These are phyloP conservation scores for Setophaga petechia DNA, from an alignment of 2,113 vertebrate species.

Conservation along the genomic window DNA sequence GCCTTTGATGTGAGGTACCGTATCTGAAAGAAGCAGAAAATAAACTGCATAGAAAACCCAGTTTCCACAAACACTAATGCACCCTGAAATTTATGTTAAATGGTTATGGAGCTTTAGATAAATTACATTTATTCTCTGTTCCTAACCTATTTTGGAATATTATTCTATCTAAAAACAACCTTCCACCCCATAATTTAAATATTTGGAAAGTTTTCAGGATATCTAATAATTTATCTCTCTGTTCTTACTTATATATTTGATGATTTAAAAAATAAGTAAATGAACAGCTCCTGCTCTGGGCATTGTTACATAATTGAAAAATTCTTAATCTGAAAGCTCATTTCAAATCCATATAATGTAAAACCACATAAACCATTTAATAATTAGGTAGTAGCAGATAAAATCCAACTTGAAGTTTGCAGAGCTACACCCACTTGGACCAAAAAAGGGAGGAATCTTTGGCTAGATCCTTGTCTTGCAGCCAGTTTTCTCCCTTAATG, in stretches of 20 bases:
- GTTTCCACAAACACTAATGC: background rate
- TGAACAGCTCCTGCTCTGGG: conserved; percentile 25
- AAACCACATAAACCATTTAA: conserved; percentile 39
- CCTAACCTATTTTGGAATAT: background rate
- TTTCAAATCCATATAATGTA: background rate
- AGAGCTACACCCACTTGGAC: background rate
- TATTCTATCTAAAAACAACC: background rate
- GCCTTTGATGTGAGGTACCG: background rate
- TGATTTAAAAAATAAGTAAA: conserved; percentile 22
- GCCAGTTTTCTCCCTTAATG: background rate
- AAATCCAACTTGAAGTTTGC: conserved; percentile 18
- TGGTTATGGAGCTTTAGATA: background rate
- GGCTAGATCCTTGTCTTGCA: background rate
- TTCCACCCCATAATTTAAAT: background rate
- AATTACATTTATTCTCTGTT: background rate
- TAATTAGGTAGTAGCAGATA: conserved; percentile 40
- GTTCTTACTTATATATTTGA: conserved; percentile 1
- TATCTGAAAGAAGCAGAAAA: background rate
- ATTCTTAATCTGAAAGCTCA: conserved; percentile 29
- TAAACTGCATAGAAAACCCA: background rate
- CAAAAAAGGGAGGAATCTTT: background rate
- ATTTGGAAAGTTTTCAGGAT: background rate
- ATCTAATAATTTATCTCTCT: conserved; percentile 9
- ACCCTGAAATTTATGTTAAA: background rate
- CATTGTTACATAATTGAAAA: conserved; percentile 42